Base-by-base conservation (phyloP, 2,797 vertebrate genomes). In the Diplodus sargus region DNA sequence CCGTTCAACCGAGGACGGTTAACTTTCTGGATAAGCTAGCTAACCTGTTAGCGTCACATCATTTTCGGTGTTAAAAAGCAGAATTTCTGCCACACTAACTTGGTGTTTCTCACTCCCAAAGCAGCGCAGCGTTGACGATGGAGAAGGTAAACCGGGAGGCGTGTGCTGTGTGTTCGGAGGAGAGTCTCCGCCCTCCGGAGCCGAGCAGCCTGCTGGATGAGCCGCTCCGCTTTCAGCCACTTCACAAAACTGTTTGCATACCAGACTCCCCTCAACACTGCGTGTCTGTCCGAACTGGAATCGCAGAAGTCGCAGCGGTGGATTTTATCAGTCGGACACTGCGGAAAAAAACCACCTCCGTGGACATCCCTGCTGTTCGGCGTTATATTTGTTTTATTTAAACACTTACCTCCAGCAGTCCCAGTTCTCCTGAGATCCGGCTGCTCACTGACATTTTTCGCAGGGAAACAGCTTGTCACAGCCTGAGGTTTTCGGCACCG, bases 171-270 rank as follows among this genome's bases (percentile, higher is more conserved):
- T 83, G 88, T 11, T 0, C 23, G 60, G 60, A 18, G 22, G 56
- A 51, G 60, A 87, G 86, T 70, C 88, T 75, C 93, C 93, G 91
- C 93, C 93, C 89, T 64, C 89, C 45, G 62, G 76, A 87, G 84
- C 85, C 58, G 81, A 80, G 64, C 88, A 61, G 76, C 65, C 84
- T 64, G 85, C 79, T 43, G 87, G 85, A 88, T 77, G 82, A 81
- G 77, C 54, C 78, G 81, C 87, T 48, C 86, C 48, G 85, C 87
- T 78, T 56, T 82, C 90, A 67, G 49, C 51, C 72, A 91, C 78
- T 91, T 89, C 87, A 73, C 54, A 4, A 79, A 91, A 91, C 86
- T 90, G 92, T 93, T 90, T 79, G 90, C 93, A 67, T 72, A 88
- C 87, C 90, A 78, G 23, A 70, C 91, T 84, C 49, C 68, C 47